Percentiles rank a stretch among this genome's conserved stretches.
phyloP scores from a whole-genome alignment of 2,113 vertebrate genomes.

The Scomber colias region DNA sequence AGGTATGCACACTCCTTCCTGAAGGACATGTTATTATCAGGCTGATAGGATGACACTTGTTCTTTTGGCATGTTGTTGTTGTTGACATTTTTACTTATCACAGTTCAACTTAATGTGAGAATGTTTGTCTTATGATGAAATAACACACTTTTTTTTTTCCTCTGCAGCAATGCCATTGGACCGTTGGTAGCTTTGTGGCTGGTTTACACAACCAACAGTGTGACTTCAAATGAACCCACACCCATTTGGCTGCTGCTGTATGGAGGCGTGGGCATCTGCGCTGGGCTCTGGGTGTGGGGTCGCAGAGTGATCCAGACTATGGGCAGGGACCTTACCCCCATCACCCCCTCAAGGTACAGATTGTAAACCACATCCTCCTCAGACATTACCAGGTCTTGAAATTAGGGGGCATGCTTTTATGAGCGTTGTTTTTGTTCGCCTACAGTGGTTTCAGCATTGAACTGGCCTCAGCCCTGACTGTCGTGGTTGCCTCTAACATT shows the following conservation, averaged over 20 bases:
- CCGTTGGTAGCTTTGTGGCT: slow-evolving; percentile 94
- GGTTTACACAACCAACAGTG: slow-evolving; percentile 85
- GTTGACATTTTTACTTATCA: neutral
- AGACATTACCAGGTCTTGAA: slow-evolving; percentile 40
- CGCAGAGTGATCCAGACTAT: slow-evolving; percentile 98
- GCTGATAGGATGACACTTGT: neutral
- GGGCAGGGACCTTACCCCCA: slow-evolving; percentile 97
- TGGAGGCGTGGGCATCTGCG: slow-evolving; percentile 94
- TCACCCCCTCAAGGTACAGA: slow-evolving; percentile 88
- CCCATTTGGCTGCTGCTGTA: slow-evolving; percentile 96
- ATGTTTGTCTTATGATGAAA: neutral
- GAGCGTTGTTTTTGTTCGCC: slow-evolving; percentile 33
- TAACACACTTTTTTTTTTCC: neutral
- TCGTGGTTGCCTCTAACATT: slow-evolving; percentile 96
- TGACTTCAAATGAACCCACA: slow-evolving; percentile 82
- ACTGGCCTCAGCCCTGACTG: slow-evolving; percentile 94
- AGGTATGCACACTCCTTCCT: slow-evolving; percentile 83
- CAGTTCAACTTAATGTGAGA: neutral
- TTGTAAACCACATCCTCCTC: slow-evolving; percentile 37
- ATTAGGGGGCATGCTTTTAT: slow-evolving; percentile 26
- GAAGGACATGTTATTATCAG: neutral
- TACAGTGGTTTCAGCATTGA: slow-evolving; percentile 98
- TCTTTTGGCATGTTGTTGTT: neutral
- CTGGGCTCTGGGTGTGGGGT: slow-evolving; percentile 98
- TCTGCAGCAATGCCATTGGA: slow-evolving; percentile 95